phyloP scores from a whole-genome alignment of 2,797 vertebrate species.

The Schizopygopsis malacanthus region DNA sequence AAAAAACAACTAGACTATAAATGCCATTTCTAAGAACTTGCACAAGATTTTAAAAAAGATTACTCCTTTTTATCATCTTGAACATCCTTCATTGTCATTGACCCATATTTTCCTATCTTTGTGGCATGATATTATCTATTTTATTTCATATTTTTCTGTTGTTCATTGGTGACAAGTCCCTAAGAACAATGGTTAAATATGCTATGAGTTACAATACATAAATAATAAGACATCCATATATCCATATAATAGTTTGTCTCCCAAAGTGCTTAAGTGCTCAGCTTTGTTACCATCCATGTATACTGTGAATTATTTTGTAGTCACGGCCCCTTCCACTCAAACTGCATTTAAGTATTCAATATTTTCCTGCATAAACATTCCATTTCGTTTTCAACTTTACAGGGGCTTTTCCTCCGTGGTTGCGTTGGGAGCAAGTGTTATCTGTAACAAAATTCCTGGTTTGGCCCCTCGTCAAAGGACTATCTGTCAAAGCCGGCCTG shows the following conservation, averaged over 20 bases:
- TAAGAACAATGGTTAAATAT: neutral
- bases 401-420: constrained; percentile 96
- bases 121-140: neutral
- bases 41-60: neutral
- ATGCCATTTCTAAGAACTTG: neutral
- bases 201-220: neutral
- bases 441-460: constrained; percentile 98
- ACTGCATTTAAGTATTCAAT: neutral
- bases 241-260: neutral
- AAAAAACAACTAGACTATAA: neutral
- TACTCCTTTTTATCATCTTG: neutral
- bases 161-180: neutral
- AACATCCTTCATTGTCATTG: neutral
- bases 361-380: neutral
- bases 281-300: neutral
- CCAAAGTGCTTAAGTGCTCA: neutral
- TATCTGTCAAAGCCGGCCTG: constrained; percentile 97
- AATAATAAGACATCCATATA: neutral
- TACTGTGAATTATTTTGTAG: neutral
- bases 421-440: constrained; percentile 95
- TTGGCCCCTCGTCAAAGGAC: constrained; percentile 94
- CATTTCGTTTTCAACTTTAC: constrained; percentile 43
- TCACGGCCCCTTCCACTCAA: neutral
- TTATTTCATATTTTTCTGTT: neutral
- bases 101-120: neutral